Conservation (phyloP, 2,797 vertebrate genomes). For the Pseudochirops cupreus region DNA sequence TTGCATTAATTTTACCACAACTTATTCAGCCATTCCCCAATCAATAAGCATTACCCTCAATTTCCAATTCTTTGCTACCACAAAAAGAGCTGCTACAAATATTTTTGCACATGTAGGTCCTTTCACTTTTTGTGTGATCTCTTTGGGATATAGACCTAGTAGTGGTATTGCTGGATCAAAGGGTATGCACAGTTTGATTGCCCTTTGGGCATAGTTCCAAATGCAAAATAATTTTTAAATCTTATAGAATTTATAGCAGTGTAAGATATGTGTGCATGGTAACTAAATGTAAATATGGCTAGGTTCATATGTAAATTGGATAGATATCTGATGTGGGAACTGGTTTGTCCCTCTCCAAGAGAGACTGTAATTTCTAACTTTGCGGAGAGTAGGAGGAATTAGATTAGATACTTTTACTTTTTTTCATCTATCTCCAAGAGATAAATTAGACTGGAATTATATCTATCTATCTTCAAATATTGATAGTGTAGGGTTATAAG, state of each 20-base stretch:
- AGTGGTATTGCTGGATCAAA: not conserved
- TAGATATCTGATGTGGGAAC: not conserved
- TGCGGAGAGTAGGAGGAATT: not conserved
- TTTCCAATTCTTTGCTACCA: not conserved
- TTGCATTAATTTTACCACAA: not conserved
- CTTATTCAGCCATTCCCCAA: not conserved
- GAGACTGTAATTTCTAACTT: not conserved
- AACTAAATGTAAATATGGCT: not conserved
- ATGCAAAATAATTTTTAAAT: not conserved
- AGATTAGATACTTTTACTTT: not conserved
- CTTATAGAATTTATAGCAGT: not conserved
- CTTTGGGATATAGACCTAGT: not conserved
- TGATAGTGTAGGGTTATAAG: not conserved
- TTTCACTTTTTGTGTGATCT: not conserved
- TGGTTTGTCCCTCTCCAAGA: not conserved
- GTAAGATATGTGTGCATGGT: not conserved
- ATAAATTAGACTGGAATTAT: not conserved
- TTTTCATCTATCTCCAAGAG: not conserved
- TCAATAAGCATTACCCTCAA: not conserved
- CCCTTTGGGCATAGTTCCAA: not conserved
- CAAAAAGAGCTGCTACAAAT: not conserved
- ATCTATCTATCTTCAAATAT: not conserved
- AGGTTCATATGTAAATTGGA: not conserved
- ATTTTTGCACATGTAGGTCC: not conserved
- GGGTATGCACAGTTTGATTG: not conserved